Base-by-base conservation (phyloP, 1,140 invertebrate species). In the Neodiprion lecontei region DNA sequence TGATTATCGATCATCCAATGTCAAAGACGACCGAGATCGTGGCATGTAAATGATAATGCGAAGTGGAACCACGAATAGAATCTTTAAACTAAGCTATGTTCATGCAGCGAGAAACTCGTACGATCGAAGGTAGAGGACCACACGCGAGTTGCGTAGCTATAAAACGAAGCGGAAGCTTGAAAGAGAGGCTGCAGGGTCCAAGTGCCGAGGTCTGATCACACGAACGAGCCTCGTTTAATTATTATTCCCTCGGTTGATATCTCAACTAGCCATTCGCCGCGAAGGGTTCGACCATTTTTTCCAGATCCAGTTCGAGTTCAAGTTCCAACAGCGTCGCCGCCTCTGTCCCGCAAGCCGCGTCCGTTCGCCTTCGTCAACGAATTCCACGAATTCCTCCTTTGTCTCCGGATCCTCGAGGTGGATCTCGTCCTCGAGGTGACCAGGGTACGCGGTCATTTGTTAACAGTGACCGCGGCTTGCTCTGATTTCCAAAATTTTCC, bases 301-400 rank as follows among this genome's bases (percentile, higher is more conserved):
- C 53, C 11, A 61, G 53, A 61, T 61, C 53, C 53, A 61, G 53
- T 61, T 61, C 53, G 53, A 61, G 53, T 61, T 61, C 53, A 61
- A 61, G 53, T 61, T 61, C 53, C 53, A 61, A 17, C 53, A 61
- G 53, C 53, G 53, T 61, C 53, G 53, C 53, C 53, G n/a, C 53
- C 53, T 5, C 53, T 17, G 53, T 17, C 11, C 53, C 9, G 11
- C 53, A 40, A 40, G 53, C 53, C 53, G 78, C 76, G 77, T 75
- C 75, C 78, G 77, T 78, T 76, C 70, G 73, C 76, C 74, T 48
- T 75, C 69, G 73, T 79, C 75, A 75, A 76, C 72, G 72, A 70
- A 61, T 61, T 61, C 53, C 53, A 61, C 53, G 53, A 61, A 61
- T 61, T 61, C 53, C n/a, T 61, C 53, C 53, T 61, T 61, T 61